Evolutionary conservation across 2,113 vertebrate genomes (phyloP).

Genomic region (Oryzias javanicus): DNA sequence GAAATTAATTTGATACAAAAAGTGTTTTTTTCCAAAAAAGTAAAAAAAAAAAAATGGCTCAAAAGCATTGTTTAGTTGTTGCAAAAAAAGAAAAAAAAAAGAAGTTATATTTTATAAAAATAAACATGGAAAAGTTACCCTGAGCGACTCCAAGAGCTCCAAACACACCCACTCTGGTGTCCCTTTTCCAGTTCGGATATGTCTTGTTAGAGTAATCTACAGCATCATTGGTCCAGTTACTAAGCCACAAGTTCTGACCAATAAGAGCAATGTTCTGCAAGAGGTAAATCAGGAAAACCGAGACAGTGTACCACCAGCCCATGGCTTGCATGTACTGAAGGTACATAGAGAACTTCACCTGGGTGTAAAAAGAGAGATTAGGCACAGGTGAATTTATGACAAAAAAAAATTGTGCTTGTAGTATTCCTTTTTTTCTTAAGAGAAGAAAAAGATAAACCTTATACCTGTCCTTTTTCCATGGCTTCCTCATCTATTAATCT

Average conservation of each 20-base stretch:
- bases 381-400: neutral
- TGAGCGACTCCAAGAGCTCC: constrained; percentile 84
- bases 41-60: no score
- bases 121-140: constrained; percentile 74
- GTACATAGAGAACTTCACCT: constrained; percentile 91
- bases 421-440: neutral
- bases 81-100: neutral
- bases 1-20: no score
- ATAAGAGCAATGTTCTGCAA: constrained; percentile 70
- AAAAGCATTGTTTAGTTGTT: neutral
- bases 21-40: no score
- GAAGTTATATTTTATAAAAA: neutral
- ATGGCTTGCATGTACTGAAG: constrained; percentile 82
- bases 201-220: constrained; percentile 60
- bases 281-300: constrained; percentile 65
- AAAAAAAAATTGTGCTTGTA: neutral
- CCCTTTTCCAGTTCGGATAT: constrained; percentile 78
- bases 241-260: constrained; percentile 91
- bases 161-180: constrained; percentile 86
- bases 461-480: constrained; percentile 89
- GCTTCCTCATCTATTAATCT: constrained; percentile 87
- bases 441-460: neutral
- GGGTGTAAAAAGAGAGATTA: constrained; percentile 21
- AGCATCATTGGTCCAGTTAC: constrained; percentile 89
- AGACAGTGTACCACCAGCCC: constrained; percentile 74